Evolutionary conservation across 2,113 vertebrate genomes (phyloP), one percentile per base, ranked within the genome.

Genomic region (Brienomyrus longianalis): DNA sequence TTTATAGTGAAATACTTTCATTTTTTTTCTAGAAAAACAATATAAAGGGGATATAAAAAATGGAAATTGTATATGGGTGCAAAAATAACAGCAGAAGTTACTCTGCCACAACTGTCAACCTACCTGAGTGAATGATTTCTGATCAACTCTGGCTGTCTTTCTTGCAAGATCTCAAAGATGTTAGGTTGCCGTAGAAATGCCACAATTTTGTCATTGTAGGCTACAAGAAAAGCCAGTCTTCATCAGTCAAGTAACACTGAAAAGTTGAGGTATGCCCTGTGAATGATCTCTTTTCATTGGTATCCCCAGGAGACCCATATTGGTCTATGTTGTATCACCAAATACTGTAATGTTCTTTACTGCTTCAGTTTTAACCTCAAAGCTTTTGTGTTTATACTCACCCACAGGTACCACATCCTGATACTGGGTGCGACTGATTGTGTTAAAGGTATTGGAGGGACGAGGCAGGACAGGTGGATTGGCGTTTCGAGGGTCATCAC

Each of bases 201-300:
- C 92, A 99, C 98, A 83, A 99, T 99, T 95, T 99, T 99, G 94
- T 99, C 98, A 92, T 99, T 99, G 94, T 99, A 99, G 91, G 98
- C 98, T 99, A 94, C 86, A 94, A 92, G 88, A 19, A 89, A 39
- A 83, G 54, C 51, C 21, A 35, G 62, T 70, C 62, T 21, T 80
- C 21, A 31, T 52, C 84, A 90, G 62, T 51, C 89, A 70, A 45
- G 45, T 62, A 52, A 66, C 54, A 85, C 77, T 45, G 35, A 70
- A 21, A 77, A 62, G 66, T 19, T 47, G 62, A 48, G 43, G 21
- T 45, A 27, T 54, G 47, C 48, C 50, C 85, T 52, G 50, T 51
- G 85, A 86, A 31, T 51, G 27, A 17, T 86, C n/a, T 51, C 47
- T 48, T 86, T 45, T 52, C 83, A 7, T 3, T 66, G n/a, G 77